A percentile compares a stretch with the other conserved stretches of the same genome.
Conservation (phyloP, 2,113 vertebrate genomes). For the Myiagra hebetior region DNA sequence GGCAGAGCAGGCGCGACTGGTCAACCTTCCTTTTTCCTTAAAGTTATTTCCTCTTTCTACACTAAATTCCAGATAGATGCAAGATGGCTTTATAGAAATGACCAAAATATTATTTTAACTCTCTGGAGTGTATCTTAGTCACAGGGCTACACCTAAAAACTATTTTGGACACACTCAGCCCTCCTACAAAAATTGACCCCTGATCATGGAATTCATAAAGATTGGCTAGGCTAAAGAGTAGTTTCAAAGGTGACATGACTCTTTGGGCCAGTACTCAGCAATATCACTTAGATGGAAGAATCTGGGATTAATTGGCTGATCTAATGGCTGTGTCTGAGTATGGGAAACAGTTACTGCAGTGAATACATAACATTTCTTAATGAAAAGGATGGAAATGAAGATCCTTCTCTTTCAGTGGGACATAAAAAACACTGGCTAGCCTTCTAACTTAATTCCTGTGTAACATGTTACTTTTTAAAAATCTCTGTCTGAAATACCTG, state of each 20-base stretch:
- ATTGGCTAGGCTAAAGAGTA: background rate
- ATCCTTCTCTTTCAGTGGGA: background rate
- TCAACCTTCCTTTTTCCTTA: background rate
- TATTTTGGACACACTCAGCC: background rate
- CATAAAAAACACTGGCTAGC: background rate
- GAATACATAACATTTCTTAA: background rate
- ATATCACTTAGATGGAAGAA: background rate
- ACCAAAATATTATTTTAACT: background rate
- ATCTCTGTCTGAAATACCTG: background rate
- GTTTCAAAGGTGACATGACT: background rate
- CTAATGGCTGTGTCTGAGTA: background rate
- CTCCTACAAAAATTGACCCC: background rate
- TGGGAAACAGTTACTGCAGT: background rate
- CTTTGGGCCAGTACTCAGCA: background rate
- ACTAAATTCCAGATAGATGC: background rate
- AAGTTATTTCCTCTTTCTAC: background rate
- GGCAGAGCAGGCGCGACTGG: no score
- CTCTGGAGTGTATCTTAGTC: background rate
- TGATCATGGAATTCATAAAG: background rate
- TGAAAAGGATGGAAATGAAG: background rate
- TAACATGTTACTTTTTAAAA: background rate
- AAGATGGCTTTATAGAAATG: background rate
- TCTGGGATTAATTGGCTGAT: background rate
- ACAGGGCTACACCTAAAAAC: background rate
- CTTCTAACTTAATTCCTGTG: background rate